Evolutionary conservation across 2,113 vertebrate genomes (phyloP).

Genomic region (Eptatretus burgeri): DNA sequence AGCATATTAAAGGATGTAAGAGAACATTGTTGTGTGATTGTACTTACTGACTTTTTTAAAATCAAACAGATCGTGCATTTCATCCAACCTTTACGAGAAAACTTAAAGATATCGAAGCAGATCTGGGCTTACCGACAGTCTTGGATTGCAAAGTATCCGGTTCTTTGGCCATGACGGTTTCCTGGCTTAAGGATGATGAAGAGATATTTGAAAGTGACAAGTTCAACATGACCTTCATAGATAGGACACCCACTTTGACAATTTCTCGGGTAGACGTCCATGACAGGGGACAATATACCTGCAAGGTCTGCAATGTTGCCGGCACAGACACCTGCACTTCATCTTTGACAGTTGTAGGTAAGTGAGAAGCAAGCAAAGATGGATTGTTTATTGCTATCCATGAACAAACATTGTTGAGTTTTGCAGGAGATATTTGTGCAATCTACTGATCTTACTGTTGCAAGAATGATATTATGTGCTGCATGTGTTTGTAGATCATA

Average conservation of each 20-base stretch:
- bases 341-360: slow-evolving; percentile 17
- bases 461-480: no score
- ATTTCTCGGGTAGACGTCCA: slow-evolving; percentile 52
- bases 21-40: no score
- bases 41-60: slow-evolving; percentile 5
- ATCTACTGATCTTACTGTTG: no score
- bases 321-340: slow-evolving; percentile 57
- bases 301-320: slow-evolving; percentile 47
- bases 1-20: no score
- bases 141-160: slow-evolving; percentile 71
- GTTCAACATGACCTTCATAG: slow-evolving; percentile 60
- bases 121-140: slow-evolving; percentile 40
- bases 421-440: no score
- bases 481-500: no score
- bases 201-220: slow-evolving; percentile 66
- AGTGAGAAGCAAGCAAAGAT: no score
- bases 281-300: slow-evolving; percentile 54
- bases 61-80: slow-evolving; percentile 45
- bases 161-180: slow-evolving; percentile 56
- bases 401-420: no score
- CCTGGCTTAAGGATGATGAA: slow-evolving; percentile 84
- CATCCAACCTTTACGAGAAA: slow-evolving; percentile 70
- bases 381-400: no score
- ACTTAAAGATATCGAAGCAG: slow-evolving; percentile 33
- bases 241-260: slow-evolving; percentile 37